Percentiles rank a stretch among this genome's conserved stretches.
These are phyloP conservation scores for Ramphastos sulfuratus DNA, from an alignment of 2,113 vertebrate genomes.

Conservation along the genomic window DNA sequence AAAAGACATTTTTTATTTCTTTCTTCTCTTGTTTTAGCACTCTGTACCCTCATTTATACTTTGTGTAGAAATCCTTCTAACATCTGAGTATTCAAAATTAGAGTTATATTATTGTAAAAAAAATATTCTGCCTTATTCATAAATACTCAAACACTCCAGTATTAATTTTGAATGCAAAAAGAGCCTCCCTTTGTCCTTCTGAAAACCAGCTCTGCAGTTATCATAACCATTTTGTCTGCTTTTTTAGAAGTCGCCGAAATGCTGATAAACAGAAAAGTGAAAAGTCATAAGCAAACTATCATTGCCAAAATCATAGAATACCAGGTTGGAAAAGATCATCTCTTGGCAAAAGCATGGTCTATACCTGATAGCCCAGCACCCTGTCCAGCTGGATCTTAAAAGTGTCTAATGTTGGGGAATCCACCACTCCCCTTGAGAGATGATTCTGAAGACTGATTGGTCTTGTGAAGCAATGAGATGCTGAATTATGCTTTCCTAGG, in stretches of 20 bases:
- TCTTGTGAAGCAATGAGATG: not conserved
- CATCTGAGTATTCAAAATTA: not conserved
- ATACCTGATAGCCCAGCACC: not conserved
- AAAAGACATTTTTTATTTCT: not conserved
- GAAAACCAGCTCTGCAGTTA: not conserved
- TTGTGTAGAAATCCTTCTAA: not conserved
- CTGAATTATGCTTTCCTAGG: not conserved
- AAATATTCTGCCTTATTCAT: not conserved
- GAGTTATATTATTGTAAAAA: not conserved
- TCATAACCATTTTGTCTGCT: not conserved
- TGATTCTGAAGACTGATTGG: not conserved
- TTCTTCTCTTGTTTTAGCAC: not conserved
- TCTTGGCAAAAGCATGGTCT: not conserved
- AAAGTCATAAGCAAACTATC: not conserved
- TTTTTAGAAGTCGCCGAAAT: not conserved
- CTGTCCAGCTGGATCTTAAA: not conserved
- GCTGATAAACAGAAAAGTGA: not conserved
- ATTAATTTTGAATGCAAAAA: not conserved
- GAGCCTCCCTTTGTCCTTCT: not conserved
- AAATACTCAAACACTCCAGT: not conserved
- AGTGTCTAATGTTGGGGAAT: not conserved
- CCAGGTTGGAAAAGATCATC: not conserved
- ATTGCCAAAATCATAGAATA: not conserved
- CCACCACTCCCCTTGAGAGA: not conserved
- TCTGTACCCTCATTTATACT: not conserved